Percentiles rank a stretch among this genome's conserved stretches.
These are phyloP conservation scores for Agrilus mali DNA, from an alignment of 2,888 invertebrate genomes.

Conservation along the genomic window DNA sequence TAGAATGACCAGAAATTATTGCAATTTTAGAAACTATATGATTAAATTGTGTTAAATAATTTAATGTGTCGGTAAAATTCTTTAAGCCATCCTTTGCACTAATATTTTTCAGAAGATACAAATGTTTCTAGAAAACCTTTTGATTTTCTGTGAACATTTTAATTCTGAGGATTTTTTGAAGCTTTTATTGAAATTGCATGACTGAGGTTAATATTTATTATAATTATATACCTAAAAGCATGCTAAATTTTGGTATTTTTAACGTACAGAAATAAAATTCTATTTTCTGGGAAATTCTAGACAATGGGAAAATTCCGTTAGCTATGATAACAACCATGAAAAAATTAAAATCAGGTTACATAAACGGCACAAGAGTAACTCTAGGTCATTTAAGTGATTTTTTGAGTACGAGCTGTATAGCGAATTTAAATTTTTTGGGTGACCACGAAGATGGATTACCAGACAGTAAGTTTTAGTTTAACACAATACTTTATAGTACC, in stretches of 20 bases:
- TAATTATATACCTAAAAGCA: background rate
- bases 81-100: too few relatives aligned
- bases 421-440: slow-evolving; percentile 89
- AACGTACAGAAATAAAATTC: background rate
- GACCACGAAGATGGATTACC: slow-evolving; percentile 88
- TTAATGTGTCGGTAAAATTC: too few relatives aligned
- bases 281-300: slow-evolving; percentile 36
- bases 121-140: too few relatives aligned
- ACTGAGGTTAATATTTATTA: background rate
- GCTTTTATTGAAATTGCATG: background rate
- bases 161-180: background rate
- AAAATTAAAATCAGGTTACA: slow-evolving; percentile 95
- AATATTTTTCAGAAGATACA: too few relatives aligned
- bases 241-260: background rate
- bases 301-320: slow-evolving; percentile 81
- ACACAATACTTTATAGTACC: background rate
- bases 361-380: slow-evolving; percentile 95
- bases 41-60: too few relatives aligned
- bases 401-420: slow-evolving; percentile 92
- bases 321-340: slow-evolving; percentile 97
- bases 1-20: too few relatives aligned
- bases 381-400: slow-evolving; percentile 92
- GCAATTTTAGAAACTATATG: too few relatives aligned
- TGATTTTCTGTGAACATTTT: background rate
- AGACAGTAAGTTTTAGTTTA: slow-evolving; percentile 47